A percentile compares a stretch with the other conserved stretches of the same genome.
These are phyloP conservation scores for Euplexia lucipara DNA, from an alignment of 2,888 invertebrate species.

Conservation along the genomic window DNA sequence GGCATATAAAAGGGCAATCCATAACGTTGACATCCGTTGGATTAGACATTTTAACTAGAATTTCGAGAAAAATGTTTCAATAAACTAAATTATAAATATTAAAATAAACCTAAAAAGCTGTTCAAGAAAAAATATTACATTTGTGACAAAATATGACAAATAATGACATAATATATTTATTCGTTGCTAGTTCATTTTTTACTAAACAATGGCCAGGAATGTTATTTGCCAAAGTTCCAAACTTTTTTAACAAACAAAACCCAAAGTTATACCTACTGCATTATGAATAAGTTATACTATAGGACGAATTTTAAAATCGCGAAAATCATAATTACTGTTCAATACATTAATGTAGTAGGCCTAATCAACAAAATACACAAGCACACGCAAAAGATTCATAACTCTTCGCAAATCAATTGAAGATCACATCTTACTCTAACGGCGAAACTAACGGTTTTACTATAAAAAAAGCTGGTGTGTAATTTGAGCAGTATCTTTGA, in stretches of 20 bases:
- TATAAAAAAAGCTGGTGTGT: constrained; percentile 30
- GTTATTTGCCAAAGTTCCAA: neutral
- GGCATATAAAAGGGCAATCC: constrained; percentile 82
- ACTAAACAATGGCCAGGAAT: constrained; percentile 18
- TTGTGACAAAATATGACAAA: neutral
- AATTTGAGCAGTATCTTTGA: constrained; percentile 54
- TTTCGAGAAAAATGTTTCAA: constrained; percentile 63
- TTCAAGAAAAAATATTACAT: constrained; percentile 16
- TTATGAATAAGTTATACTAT: too few relatives aligned
- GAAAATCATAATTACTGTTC: neutral
- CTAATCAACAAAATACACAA: too few relatives aligned
- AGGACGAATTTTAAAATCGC: too few relatives aligned
- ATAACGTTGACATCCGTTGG: constrained; percentile 67
- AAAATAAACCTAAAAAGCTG: constrained; percentile 30
- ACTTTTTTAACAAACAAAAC: too few relatives aligned
- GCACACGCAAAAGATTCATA: too few relatives aligned
- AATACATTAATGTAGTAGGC: too few relatives aligned
- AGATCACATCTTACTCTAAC: constrained; percentile 22
- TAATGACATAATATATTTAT: constrained; percentile 17
- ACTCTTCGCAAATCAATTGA: constrained; percentile 1
- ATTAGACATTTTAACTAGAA: constrained; percentile 62
- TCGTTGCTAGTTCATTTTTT: neutral
- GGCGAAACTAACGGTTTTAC: constrained; percentile 29
- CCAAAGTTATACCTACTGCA: too few relatives aligned
- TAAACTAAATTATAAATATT: constrained; percentile 51